phyloP scores from a whole-genome alignment of 2,113 vertebrate genomes.

The Bos taurus region DNA sequence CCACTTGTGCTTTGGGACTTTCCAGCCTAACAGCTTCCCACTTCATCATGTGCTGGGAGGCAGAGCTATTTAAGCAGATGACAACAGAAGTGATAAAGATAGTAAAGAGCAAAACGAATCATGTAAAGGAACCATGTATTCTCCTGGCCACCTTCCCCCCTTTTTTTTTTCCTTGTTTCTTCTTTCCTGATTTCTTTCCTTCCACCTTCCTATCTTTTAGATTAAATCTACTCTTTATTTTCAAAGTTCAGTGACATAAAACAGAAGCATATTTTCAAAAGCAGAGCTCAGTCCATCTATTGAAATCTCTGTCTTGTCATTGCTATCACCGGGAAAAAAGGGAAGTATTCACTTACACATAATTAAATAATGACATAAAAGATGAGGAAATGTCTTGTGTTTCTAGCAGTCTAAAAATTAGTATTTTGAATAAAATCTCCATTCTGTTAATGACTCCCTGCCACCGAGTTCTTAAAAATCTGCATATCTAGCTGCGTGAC shows the following conservation, averaged over 20 bases:
- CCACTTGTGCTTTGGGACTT: neutral
- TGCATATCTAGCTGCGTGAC: neutral
- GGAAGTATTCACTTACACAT: neutral
- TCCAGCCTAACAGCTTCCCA: slow-evolving; percentile 12
- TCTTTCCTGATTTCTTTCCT: neutral
- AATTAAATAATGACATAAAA: neutral
- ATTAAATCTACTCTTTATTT: neutral
- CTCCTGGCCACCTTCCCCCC: fast-evolving
- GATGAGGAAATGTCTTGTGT: neutral
- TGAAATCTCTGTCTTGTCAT: neutral
- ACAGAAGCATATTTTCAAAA: neutral
- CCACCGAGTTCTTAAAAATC: neutral
- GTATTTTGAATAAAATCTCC: neutral
- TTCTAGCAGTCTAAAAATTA: neutral
- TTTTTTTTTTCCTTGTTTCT: neutral
- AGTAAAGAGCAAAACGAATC: neutral
- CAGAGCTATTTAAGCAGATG: neutral
- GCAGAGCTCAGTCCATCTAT: neutral
- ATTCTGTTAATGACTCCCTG: neutral
- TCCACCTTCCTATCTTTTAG: neutral
- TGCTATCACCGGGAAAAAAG: neutral
- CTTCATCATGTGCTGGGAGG: neutral
- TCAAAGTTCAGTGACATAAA: neutral
- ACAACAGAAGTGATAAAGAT: neutral
- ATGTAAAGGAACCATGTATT: neutral